Base-by-base conservation (phyloP, 2,888 invertebrate genomes). In the Cosmia pyralina region DNA sequence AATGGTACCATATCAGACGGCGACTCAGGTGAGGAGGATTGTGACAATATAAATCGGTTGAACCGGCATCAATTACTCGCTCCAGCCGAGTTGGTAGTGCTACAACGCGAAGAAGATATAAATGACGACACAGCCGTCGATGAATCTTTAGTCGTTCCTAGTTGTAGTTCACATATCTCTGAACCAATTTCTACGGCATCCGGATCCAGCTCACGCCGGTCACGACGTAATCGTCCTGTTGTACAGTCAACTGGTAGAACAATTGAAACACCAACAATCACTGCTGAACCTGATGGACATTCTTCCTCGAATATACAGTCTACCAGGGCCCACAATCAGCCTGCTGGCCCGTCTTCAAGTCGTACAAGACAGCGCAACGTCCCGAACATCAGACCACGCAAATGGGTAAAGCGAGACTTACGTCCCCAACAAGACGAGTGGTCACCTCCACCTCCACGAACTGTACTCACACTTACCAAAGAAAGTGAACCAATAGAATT, bases 121-220 rank as follows among this genome's bases (percentile, higher is more conserved):
- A 3, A 50, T 4, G 50, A 59, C 1, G 41, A 50, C 8, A 67
- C n/a, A 34, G 17, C 67, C 11, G 11, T 68, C 38, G 50, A 59
- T 59, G 17, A 59, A 2, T 19, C n/a, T n/a, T 15, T 10, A 22
- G 38, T 52, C 64, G 4, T 8, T n/a, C 58, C 50, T 50, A 50
- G 17, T 68, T 41, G 41, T 41, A 41, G 41, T 41, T 41, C 10
- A 41, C 10, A 41, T 8, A 41, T 41, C 41, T 41, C 41, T 41
- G 41, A 41, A 10, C 22, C 66, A 11, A 58, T 67, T 67, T n/a
- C 57, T 34, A 57, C 67, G 48, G 4, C 57, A 58, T 67, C 67
- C 11, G 17, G n/a, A 38, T 17, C 34, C 57, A 34, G 66, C 13
- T 5, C 66, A 67, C 46, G 15, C 66, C 6, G 15, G 46, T 48